These are phyloP conservation scores for Boloria selene DNA, from an alignment of 2,888 invertebrate genomes.

Conservation along the genomic window DNA sequence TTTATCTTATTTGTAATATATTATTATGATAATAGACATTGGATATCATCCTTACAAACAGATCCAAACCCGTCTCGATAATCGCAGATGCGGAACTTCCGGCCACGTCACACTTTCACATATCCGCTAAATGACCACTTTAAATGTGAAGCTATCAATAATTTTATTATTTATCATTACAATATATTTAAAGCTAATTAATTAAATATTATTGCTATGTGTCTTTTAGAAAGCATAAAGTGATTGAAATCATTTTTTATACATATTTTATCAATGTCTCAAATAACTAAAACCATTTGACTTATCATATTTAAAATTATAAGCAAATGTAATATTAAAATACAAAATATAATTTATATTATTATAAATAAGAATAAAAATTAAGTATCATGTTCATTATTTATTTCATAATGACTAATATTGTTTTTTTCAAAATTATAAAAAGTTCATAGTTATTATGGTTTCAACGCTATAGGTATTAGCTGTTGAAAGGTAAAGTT, in stretches of 20 bases:
- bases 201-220: too few species aligned
- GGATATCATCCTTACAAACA: background rate
- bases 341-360: too few species aligned
- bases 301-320: too few species aligned
- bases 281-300: too few species aligned
- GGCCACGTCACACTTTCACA: conserved; percentile 34
- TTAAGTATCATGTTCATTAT: background rate
- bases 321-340: too few species aligned
- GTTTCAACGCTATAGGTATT: background rate
- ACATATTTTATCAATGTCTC: too few species aligned
- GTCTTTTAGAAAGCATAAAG: too few species aligned
- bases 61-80: conserved; percentile 22
- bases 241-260: too few species aligned
- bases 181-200: too few species aligned
- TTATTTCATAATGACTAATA: background rate
- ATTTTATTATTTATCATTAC: background rate
- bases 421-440: background rate
- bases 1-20: background rate
- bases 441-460: conserved; percentile 9
- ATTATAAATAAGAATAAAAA: background rate
- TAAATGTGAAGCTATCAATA: background rate
- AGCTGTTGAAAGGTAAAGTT: conserved; percentile 16
- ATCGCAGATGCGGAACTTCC: conserved; percentile 30
- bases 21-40: background rate
- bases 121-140: conserved; percentile 8